Percentiles rank a stretch among this genome's conserved stretches.
phyloP scores from a whole-genome alignment of 2,888 invertebrate genomes.

The Drosophila multiciliata region DNA sequence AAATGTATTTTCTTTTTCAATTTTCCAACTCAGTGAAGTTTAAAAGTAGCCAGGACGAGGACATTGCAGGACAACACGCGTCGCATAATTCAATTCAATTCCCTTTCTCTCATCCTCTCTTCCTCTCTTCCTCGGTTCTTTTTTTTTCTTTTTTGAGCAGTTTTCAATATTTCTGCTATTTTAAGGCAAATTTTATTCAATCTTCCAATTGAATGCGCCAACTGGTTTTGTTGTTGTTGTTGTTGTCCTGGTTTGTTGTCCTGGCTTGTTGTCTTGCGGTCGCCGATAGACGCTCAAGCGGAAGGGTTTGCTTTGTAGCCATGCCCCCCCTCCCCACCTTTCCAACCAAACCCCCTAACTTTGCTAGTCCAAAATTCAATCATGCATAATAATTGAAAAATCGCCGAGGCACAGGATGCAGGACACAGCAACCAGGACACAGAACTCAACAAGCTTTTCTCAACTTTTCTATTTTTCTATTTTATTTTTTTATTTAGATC shows the following conservation, averaged over 20 bases:
- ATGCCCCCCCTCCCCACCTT: neutral
- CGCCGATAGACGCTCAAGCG: conserved; percentile 74
- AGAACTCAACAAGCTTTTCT: conserved; percentile 29
- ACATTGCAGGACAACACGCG: conserved; percentile 30
- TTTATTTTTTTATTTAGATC: conserved; percentile 11
- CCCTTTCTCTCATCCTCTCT: neutral
- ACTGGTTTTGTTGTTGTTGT: conserved; percentile 9
- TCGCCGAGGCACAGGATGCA: conserved; percentile 21
- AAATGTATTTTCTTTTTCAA: conserved; percentile 81
- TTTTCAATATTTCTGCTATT: conserved; percentile 78
- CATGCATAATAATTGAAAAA: conserved; percentile 83
- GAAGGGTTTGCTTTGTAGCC: conserved; percentile 65
- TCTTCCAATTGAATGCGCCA: conserved; percentile 83
- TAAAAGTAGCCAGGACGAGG: conserved; percentile 62
- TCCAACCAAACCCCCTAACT: neutral
- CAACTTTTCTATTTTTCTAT: neutral
- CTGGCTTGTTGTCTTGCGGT: conserved; percentile 66
- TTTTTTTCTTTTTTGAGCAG: conserved; percentile 22
- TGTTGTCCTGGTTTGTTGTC: conserved; percentile 11
- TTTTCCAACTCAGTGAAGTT: conserved; percentile 84
- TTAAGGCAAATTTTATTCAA: conserved; percentile 85
- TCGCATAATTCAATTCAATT: conserved; percentile 70
- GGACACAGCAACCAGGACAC: neutral
- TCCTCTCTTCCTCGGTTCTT: neutral
- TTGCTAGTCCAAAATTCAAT: conserved; percentile 64